Conservation (phyloP, 2,113 vertebrate species). For the Mormyrus iriodes region DNA sequence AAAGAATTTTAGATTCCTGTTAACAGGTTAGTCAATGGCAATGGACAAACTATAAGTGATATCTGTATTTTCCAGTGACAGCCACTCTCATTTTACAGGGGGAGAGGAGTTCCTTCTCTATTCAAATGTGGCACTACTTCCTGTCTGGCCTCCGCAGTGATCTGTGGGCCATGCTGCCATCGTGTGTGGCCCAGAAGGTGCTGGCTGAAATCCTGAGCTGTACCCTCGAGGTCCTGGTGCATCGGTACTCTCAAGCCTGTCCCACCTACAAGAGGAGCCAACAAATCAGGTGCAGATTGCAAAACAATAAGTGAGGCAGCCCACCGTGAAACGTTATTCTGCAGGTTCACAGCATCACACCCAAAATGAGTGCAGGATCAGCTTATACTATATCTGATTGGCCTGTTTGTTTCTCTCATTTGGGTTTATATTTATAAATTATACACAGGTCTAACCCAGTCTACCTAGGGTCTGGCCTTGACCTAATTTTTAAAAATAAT, state of each 20-base stretch:
- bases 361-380: not conserved
- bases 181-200: conserved; percentile 67
- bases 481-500: not conserved
- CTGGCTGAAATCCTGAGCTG: conserved; percentile 76
- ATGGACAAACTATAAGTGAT: not conserved
- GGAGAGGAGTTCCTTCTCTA: conserved; percentile 91
- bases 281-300: conserved; percentile 80
- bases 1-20: not conserved
- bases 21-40: not conserved
- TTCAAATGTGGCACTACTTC: conserved; percentile 99
- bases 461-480: not conserved
- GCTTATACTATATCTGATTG: not conserved
- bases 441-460: not conserved
- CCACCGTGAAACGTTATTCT: not conserved
- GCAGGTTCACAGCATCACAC: not conserved
- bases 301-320: not conserved
- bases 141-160: conserved; percentile 80
- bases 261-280: conserved; percentile 80
- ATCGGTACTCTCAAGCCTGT: conserved; percentile 74
- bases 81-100: conserved; percentile 65
- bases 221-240: conserved; percentile 72
- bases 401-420: not conserved
- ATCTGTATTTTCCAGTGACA: not conserved
- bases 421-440: not conserved
- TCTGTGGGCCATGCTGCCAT: conserved; percentile 75